phyloP scores from a whole-genome alignment of 2,888 invertebrate species.

The Panzeria rudis region DNA sequence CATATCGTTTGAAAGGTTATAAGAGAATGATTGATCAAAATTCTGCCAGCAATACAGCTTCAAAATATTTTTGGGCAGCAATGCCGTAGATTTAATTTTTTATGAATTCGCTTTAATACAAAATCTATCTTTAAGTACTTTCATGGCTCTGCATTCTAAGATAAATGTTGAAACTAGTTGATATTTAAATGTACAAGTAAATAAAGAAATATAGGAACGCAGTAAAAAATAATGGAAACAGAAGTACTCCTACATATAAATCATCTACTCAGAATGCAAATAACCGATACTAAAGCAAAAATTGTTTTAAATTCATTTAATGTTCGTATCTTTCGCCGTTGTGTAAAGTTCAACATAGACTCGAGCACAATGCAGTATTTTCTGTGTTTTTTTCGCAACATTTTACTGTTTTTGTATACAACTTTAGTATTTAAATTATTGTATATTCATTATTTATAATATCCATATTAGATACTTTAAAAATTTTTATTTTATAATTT shows the following conservation, averaged over 20 bases:
- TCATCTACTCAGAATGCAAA: neutral
- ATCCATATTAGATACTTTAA: no score
- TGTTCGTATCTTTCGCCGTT: neutral
- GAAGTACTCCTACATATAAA: neutral
- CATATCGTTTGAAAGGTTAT: no score
- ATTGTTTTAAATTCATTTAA: neutral
- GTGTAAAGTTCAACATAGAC: neutral
- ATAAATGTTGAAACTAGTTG: neutral
- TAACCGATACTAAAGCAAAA: neutral
- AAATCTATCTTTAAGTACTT: neutral
- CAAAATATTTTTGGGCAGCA: no score
- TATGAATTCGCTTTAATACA: no score
- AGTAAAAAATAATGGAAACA: neutral
- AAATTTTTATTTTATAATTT: no score
- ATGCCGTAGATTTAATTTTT: no score
- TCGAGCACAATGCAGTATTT: neutral
- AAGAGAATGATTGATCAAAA: no score
- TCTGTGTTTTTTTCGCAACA: neutral
- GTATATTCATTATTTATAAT: no score
- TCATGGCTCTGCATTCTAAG: neutral
- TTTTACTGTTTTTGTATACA: neutral
- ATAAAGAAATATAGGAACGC: neutral
- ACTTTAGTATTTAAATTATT: neutral
- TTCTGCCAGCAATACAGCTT: no score
- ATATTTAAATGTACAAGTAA: constrained; percentile 7